phyloP scores from a whole-genome alignment of 2,797 vertebrate genomes.

The Pempheris klunzingeri region DNA sequence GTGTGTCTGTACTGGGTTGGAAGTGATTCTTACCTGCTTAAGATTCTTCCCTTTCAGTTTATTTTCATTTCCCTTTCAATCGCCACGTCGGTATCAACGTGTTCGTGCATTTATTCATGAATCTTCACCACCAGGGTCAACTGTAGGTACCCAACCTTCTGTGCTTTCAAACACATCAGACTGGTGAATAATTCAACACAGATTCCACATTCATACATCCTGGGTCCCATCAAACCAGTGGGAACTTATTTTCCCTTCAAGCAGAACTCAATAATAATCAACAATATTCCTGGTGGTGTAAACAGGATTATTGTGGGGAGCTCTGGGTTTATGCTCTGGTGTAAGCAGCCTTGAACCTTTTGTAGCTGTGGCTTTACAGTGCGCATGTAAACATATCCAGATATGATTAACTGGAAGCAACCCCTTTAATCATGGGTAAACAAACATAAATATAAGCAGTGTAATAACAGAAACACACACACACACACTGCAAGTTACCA shows the following conservation, averaged over 20 bases:
- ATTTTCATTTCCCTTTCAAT: background rate
- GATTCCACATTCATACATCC: background rate
- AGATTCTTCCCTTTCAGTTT: background rate
- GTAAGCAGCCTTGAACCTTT: conserved; percentile 7
- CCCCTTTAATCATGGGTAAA: background rate
- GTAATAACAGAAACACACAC: background rate
- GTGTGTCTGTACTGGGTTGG: background rate
- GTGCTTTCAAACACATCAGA: background rate
- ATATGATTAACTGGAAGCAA: background rate
- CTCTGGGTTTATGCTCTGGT: background rate
- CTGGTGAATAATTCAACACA: background rate
- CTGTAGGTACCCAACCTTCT: background rate
- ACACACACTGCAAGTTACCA: background rate
- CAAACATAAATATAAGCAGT: background rate
- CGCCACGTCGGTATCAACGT: background rate
- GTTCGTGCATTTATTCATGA: background rate
- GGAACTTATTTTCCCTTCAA: background rate
- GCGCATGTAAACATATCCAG: conserved; percentile 2
- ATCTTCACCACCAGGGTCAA: background rate
- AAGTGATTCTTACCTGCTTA: background rate
- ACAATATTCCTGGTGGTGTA: conserved; percentile 8
- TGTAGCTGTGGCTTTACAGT: conserved; percentile 6
- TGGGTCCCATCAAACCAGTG: conserved; percentile 10
- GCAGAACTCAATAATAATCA: conserved; percentile 27
- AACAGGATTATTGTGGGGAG: conserved; percentile 23